Evolutionary conservation across 2,113 vertebrate species (phyloP), one percentile per base, ranked within the genome.

Genomic region (Grallaria varia): DNA sequence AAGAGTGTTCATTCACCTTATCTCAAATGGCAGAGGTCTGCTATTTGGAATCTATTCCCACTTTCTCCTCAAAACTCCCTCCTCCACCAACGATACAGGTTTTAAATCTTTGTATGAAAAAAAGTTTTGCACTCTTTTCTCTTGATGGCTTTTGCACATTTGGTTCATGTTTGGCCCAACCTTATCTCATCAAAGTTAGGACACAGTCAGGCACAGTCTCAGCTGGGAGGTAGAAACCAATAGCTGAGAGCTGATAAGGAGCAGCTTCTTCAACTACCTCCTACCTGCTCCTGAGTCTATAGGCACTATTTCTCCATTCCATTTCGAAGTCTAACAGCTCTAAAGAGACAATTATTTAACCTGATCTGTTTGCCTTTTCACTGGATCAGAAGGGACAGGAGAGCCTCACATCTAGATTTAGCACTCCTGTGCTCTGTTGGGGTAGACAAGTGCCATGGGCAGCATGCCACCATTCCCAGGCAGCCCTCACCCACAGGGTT

Each of bases 341-440:
- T 80, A 33, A 91, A 81, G 23, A 91, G 50, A 18, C 42, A 63
- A 71, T 67, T 78, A 87, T 86, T 90, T 81, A 86, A 76, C 16
- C 35, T 81, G 84, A 89, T 84, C 42, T 71, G 1, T 87, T 89
- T 76, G 52, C 44, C 14, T 82, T 89, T 86, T 30, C 35, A 16
- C 47, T 56, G 52, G 14, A 82, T 95, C 60, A 60, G 42, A 88
- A 93, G n/a, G 25, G 50, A 66, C n/a, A 55, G 33, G 28, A 74
- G 72, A 66, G 23, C n/a, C 47, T 74, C 39, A 6, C 12, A 45
- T 22, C 39, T 23, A 59, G 68, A 35, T 12, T 69, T 67, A 42
- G 49, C 72, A 37, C 20, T 40, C 47, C 20, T 0, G 0, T 37
- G 40, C 49, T 71, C 64, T 2, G 0, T 8, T 20, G 14, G 21